phyloP scores from a whole-genome alignment of 2,113 vertebrate genomes.

The cattle (Bos taurus) region ARS-UCD2.0 NC_037335.1:16584501-16585000 shows the following conservation, averaged over 20 bases:
- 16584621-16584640: not conserved
- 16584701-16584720: too few relatives aligned
- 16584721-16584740: too few relatives aligned
- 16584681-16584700: too few relatives aligned
- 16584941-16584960: not conserved
- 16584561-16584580: not conserved
- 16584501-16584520: not conserved
- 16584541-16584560: not conserved
- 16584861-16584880: too few relatives aligned
- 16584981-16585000: not conserved
- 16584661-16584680: too few relatives aligned
- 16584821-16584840: too few relatives aligned
- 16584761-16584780: too few relatives aligned
- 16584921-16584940: not conserved
- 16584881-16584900: not conserved
- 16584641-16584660: too few relatives aligned
- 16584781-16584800: too few relatives aligned
- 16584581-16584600: not conserved
- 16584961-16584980: not conserved
- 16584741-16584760: too few relatives aligned
- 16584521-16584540: not conserved
- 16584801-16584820: too few relatives aligned
- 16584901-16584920: not conserved
- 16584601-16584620: not conserved
- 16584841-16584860: too few relatives aligned